Base-by-base conservation (phyloP, 2,113 vertebrate species). In the Mastomys natalensis region DNA sequence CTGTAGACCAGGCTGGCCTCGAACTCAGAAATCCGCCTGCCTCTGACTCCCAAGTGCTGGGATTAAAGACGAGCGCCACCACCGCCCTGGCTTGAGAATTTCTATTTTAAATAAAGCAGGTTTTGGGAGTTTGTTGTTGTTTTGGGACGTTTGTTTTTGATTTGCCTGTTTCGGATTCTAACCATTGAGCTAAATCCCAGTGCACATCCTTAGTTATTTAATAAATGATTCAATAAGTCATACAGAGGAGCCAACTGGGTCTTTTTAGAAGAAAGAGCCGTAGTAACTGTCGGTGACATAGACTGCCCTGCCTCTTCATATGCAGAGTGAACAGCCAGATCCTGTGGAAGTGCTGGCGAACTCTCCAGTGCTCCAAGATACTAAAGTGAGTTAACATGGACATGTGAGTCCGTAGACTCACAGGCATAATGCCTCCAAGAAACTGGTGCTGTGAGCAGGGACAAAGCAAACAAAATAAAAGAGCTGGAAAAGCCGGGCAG, bases 31-130 rank as follows among this genome's bases (percentile, higher is more conserved):
- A n/a, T n/a, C n/a, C n/a, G n/a, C n/a, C n/a, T n/a, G n/a, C n/a
- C n/a, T n/a, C n/a, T n/a, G n/a, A n/a, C n/a, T n/a, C n/a, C n/a
- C n/a, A n/a, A n/a, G n/a, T n/a, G n/a, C n/a, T n/a, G n/a, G n/a
- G n/a, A n/a, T n/a, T n/a, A n/a, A n/a, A n/a, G n/a, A n/a, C n/a
- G n/a, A n/a, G n/a, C n/a, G n/a, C n/a, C n/a, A n/a, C n/a, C n/a
- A n/a, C n/a, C n/a, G n/a, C n/a, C n/a, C n/a, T n/a, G n/a, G n/a
- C n/a, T n/a, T 92, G 85, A 19, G 89, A 89, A 84, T 45, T 43
- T 16, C 58, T 85, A 17, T 90, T 90, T 93, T 40, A 87, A 66
- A 89, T 78, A 89, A 58, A 89, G n/a, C 8, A 86, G 55, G 77
- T 5, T 89, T 76, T 60, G 24, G 48, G 31, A 21, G 51, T 45